A percentile compares a stretch with the other conserved stretches of the same genome.
Conservation (phyloP, 2,888 invertebrate species). For the Masnerella sp. region DNA sequence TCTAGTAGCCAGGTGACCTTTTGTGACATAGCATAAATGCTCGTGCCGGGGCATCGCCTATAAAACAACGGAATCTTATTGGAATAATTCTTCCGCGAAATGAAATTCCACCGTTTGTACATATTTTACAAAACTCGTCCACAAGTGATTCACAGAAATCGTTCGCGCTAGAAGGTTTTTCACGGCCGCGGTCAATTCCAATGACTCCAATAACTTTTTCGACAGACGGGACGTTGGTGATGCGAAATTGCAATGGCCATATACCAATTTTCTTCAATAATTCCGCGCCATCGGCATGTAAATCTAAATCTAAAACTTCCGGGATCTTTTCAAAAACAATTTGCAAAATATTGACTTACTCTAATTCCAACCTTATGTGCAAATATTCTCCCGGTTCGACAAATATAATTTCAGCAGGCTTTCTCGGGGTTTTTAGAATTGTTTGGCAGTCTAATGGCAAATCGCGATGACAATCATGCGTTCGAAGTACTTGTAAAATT, state of each 20-base stretch:
- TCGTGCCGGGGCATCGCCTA: background rate
- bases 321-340: background rate
- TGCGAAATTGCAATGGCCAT: slow-evolving; percentile 9
- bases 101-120: background rate
- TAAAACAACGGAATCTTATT: slow-evolving; percentile 8
- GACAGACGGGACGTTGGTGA: background rate
- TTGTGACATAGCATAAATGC: slow-evolving; percentile 8
- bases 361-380: slow-evolving; percentile 20
- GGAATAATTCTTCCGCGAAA: background rate
- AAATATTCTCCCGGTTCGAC: slow-evolving; percentile 26
- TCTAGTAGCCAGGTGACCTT: background rate
- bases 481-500: slow-evolving; percentile 7
- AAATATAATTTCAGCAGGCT: background rate
- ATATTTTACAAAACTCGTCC: background rate
- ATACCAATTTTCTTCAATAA: background rate
- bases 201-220: background rate
- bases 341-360: background rate
- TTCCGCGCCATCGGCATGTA: too few relatives aligned
- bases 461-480: slow-evolving; percentile 1
- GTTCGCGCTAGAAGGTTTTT: background rate
- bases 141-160: slow-evolving; percentile 4
- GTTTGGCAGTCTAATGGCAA: slow-evolving; percentile 14
- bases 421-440: slow-evolving; percentile 6
- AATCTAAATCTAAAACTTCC: background rate
- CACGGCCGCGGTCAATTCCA: slow-evolving; percentile 5